Conservation (phyloP, 2,113 vertebrate genomes). For the human (Homo sapiens) region GRCh38 chr2:132761001-132761500, state of each 20-base stretch:
- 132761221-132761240: background rate
- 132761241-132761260: background rate
- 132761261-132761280: background rate
- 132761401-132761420: background rate
- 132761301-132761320: background rate
- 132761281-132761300: too few relatives aligned
- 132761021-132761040: background rate
- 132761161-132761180: background rate
- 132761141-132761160: background rate
- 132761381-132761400: background rate
- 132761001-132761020: background rate
- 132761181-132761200: background rate
- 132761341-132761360: background rate
- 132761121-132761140: background rate
- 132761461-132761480: background rate
- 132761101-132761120: background rate
- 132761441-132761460: background rate
- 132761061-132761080: background rate
- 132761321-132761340: background rate
- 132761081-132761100: background rate
- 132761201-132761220: background rate
- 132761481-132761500: background rate
- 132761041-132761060: accelerated
- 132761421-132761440: background rate
- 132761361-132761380: background rate